Base-by-base conservation (phyloP, 1,140 invertebrate species). In the Dendrolimus punctatus region DNA sequence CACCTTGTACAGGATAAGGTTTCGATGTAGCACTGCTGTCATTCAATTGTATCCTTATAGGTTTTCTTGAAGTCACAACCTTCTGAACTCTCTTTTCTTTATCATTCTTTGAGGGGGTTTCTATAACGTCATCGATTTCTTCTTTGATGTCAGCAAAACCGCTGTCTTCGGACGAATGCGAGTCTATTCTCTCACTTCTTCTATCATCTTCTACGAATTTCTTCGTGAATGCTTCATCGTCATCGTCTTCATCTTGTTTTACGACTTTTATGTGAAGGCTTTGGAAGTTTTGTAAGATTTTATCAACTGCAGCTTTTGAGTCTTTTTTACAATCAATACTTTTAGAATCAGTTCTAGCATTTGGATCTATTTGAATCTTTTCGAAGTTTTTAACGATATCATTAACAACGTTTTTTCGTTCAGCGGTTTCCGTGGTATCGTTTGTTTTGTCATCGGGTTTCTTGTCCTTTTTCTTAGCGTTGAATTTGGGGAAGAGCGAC, bases 111-210 rank as follows among this genome's bases (percentile, higher is more conserved):
- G 61, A 69, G 39, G 68, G 55, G 36, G 70, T 62, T 39, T 57
- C 64, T 6, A 72, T 47, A 0, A 64, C 48, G 6, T 67, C 55
- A 6, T 67, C 59, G 6, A 66, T 55, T 5, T 61, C 49, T 36
- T 61, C 59, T 40, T 56, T 62, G 4, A 64, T 65, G 4, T 82
- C 79, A 4, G 68, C 58, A 38, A 67, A 77, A 0, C 80, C 80
- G 23, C 78, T 84, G 46, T 84, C 80, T 44, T 74, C 63, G 5
- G 80, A 83, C 0, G 73, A 74, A 6, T 81, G 73, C 2, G 80
- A 80, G 6, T 74, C 71, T 4, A 75, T 70, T 9, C 71, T 68
- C 0, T 58, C 51, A 7, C 51, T 57, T 51, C 65, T 62, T 0
- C 49, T 40, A 39, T 77, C 76, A 0, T 66, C 71, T 37, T 69